These are phyloP conservation scores for Cinclus mexicanus DNA, from an alignment of 2,113 vertebrate species.

Conservation along the genomic window DNA sequence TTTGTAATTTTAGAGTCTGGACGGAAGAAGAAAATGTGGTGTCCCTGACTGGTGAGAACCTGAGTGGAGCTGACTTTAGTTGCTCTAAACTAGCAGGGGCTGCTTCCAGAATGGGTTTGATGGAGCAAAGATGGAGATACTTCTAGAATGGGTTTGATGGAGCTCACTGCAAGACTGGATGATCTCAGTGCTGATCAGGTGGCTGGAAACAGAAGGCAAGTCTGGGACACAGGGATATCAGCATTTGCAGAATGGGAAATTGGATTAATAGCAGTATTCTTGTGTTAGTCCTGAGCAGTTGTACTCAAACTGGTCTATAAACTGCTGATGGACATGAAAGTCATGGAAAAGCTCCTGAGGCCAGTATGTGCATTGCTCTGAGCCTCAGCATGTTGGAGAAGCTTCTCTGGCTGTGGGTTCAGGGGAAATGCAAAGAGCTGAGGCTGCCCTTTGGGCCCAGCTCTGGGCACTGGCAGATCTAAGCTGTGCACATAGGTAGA, in stretches of 20 bases:
- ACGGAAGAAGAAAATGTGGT: neutral
- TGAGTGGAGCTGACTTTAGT: neutral
- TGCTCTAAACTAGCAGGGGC: neutral
- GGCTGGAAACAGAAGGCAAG: neutral
- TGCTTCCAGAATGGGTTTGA: neutral
- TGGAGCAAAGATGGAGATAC: neutral
- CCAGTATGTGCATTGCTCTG: neutral
- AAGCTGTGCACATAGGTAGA: neutral
- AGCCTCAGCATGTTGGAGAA: fast-evolving
- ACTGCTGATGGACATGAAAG: neutral
- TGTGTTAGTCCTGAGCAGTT: neutral
- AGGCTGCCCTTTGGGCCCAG: neutral
- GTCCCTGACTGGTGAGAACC: neutral
- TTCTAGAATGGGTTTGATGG: neutral
- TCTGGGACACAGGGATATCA: neutral
- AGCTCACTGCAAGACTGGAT: neutral
- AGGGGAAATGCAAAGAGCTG: neutral
- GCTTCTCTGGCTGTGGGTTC: neutral
- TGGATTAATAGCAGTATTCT: neutral
- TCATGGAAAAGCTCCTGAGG: neutral
- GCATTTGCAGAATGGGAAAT: neutral
- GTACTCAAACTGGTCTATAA: neutral
- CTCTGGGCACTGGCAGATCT: neutral
- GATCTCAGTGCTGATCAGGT: neutral
- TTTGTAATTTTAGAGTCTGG: slow-evolving; percentile 10